Percentiles rank a stretch among this genome's conserved stretches.
Conservation (phyloP, 2,797 vertebrate species). For the Tenualosa thibaudeaui region DNA sequence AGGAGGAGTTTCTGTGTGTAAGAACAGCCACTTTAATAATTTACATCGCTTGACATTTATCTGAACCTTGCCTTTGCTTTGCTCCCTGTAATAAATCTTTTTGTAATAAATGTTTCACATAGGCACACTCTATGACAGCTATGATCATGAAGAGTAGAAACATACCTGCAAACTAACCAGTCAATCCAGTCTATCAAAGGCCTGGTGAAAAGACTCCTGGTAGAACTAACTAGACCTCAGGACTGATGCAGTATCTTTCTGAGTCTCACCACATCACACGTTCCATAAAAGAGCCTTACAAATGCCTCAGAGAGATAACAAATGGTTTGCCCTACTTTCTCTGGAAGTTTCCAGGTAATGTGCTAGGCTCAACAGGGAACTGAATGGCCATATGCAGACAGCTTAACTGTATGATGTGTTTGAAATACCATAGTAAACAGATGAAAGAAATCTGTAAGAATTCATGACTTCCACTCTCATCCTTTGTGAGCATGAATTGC, state of each 20-base stretch:
- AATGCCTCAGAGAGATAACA: not conserved
- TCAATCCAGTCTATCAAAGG: not conserved
- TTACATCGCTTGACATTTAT: slow-evolving; percentile 13
- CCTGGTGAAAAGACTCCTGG: not conserved
- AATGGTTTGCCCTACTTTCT: not conserved
- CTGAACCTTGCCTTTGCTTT: not conserved
- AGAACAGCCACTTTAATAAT: slow-evolving; percentile 2
- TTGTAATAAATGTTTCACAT: not conserved
- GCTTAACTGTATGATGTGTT: not conserved
- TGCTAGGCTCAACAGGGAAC: not conserved
- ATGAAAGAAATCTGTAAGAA: not conserved
- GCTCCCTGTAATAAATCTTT: not conserved
- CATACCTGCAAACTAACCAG: not conserved
- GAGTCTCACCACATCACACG: not conserved
- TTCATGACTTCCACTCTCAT: not conserved
- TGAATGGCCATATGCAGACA: not conserved
- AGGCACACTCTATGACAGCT: not conserved
- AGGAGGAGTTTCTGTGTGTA: not conserved
- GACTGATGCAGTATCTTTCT: not conserved
- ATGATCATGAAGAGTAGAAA: not conserved
- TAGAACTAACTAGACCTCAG: not conserved
- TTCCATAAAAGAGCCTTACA: not conserved
- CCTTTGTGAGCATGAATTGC: not conserved
- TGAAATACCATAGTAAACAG: not conserved
- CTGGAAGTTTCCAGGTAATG: not conserved